These are phyloP conservation scores for Zeus faber DNA, from an alignment of 2,113 vertebrate species.

Conservation along the genomic window DNA sequence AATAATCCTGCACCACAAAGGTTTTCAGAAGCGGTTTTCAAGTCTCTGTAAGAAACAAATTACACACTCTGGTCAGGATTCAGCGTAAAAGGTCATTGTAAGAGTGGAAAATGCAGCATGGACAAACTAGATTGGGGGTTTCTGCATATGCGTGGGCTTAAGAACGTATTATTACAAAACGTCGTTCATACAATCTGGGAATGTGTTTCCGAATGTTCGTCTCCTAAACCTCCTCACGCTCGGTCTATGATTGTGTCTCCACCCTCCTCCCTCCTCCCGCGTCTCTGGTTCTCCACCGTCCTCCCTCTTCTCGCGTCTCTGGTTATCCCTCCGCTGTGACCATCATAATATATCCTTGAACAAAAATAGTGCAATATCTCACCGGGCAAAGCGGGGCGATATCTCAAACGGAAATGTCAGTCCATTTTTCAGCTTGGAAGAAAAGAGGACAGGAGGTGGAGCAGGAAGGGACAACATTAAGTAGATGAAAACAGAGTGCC, in stretches of 20 bases:
- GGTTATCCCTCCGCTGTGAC: no score
- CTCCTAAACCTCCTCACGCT: no score
- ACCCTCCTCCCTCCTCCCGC: background rate
- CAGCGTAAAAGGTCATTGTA: no score
- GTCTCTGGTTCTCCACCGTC: no score
- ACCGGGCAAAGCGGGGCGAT: background rate
- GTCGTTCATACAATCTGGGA: no score
- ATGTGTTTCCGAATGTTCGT: no score
- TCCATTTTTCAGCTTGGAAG: constrained; percentile 11
- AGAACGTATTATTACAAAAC: background rate
- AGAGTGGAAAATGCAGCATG: no score
- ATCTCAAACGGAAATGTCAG: background rate
- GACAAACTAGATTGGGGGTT: no score
- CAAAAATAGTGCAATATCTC: background rate
- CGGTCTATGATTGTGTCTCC: constrained; percentile 1
- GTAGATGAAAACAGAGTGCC: background rate
- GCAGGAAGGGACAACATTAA: background rate
- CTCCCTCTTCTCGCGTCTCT: background rate
- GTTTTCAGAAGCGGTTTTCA: no score
- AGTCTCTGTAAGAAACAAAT: no score
- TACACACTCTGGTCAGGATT: no score
- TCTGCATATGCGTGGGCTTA: background rate
- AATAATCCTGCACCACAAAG: no score
- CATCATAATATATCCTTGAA: background rate
- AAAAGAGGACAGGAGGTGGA: constrained; percentile 5